These are phyloP conservation scores for Narcine bancroftii DNA, from an alignment of 2,113 vertebrate species.

Conservation along the genomic window DNA sequence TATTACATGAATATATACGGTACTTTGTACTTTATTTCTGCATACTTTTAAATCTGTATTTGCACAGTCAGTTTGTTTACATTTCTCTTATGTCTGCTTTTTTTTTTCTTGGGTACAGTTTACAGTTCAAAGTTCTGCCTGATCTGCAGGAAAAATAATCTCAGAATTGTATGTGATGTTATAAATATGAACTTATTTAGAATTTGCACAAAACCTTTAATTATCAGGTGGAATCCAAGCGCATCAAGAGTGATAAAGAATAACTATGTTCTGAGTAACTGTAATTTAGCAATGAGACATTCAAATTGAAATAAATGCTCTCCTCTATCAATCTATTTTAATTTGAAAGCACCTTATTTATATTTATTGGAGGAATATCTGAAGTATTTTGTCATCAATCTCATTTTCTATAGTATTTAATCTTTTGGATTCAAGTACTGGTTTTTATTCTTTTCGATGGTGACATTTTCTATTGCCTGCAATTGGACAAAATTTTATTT, in stretches of 20 bases:
- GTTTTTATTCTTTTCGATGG: background rate
- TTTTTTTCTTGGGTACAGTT: too few relatives aligned
- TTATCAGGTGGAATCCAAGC: background rate
- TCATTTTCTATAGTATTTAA: background rate
- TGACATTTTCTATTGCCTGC: background rate
- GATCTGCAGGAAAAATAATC: too few relatives aligned
- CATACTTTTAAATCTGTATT: too few relatives aligned
- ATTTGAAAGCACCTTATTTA: background rate
- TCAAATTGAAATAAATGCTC: background rate
- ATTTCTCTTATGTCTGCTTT: too few relatives aligned
- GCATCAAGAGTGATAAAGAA: background rate
- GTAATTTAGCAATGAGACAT: background rate
- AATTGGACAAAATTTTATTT: conserved; percentile 24
- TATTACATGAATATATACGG: too few relatives aligned
- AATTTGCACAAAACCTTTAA: background rate
- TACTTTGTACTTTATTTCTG: too few relatives aligned
- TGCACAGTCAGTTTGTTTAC: too few relatives aligned
- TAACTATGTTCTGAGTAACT: background rate
- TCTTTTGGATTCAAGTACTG: background rate
- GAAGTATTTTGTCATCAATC: background rate
- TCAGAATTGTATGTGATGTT: too few relatives aligned
- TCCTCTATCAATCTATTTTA: background rate
- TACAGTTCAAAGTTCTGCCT: too few relatives aligned
- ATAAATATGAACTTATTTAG: too few relatives aligned
- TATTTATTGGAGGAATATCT: background rate